These are phyloP conservation scores for Fregata magnificens DNA, from an alignment of 2,113 vertebrate genomes.

Conservation along the genomic window DNA sequence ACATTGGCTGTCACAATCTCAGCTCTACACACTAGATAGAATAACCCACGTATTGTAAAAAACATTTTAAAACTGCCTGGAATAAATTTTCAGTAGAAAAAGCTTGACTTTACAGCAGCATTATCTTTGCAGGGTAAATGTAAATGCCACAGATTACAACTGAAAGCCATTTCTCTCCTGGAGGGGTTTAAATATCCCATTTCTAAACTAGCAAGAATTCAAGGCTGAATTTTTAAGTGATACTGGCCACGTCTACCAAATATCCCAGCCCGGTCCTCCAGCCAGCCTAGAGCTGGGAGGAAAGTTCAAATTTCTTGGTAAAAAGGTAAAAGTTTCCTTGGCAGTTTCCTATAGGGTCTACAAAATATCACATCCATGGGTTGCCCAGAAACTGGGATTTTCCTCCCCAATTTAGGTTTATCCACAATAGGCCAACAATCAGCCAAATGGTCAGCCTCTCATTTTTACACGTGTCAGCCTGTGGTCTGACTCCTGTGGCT, in stretches of 20 bases:
- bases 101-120: neutral
- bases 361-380: neutral
- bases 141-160: neutral
- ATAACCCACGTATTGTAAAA: neutral
- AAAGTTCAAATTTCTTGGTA: neutral
- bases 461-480: neutral
- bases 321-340: neutral
- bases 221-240: neutral
- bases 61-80: neutral
- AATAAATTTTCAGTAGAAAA: neutral
- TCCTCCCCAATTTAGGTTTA: neutral
- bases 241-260: neutral
- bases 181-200: neutral
- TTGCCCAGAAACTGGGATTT: neutral
- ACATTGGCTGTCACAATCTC: neutral
- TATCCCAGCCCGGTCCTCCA: neutral
- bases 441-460: neutral
- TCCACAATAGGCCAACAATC: neutral
- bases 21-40: neutral
- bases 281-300: neutral
- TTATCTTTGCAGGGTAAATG: neutral
- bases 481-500: accelerated
- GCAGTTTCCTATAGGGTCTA: neutral
- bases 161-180: neutral
- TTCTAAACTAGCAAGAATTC: neutral